Evolutionary conservation across 2,888 invertebrate species (phyloP).

Genomic region (Aricia artaxerxes): DNA sequence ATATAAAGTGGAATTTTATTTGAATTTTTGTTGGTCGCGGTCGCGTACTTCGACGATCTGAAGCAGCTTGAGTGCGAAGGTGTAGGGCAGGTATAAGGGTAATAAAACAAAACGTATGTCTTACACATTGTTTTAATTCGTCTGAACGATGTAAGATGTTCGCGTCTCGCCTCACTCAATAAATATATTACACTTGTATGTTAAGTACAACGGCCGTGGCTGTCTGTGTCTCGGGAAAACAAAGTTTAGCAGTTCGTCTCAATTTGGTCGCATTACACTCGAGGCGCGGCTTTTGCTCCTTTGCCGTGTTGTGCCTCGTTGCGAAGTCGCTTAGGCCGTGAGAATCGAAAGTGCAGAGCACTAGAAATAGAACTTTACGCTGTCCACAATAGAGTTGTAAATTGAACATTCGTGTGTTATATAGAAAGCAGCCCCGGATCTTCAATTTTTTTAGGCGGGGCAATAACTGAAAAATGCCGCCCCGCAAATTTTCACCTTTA

Average conservation of each 20-base stretch:
- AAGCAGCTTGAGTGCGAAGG: no score
- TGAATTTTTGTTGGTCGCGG: no score
- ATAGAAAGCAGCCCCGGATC: no score
- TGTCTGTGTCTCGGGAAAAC: conserved; percentile 32
- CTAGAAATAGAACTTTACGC: no score
- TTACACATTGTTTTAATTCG: conserved; percentile 73
- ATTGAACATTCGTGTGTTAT: no score
- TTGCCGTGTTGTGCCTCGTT: background rate
- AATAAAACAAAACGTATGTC: conserved; percentile 49
- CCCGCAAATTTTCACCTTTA: no score
- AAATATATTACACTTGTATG: conserved; percentile 72
- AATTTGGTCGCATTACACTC: background rate
- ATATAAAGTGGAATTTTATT: no score
- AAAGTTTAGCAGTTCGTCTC: background rate
- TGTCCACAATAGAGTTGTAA: no score
- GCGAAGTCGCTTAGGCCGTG: background rate
- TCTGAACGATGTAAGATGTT: conserved; percentile 66
- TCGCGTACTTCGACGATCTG: no score
- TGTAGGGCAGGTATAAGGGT: background rate
- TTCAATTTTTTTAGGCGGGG: no score
- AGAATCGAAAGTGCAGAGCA: no score
- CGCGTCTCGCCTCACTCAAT: conserved; percentile 57
- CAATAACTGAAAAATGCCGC: no score
- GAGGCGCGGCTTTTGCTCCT: background rate
- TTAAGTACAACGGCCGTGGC: conserved; percentile 44